These are phyloP conservation scores for Eudyptes chrysolophus DNA, from an alignment of 2,113 vertebrate genomes.

Conservation along the genomic window DNA sequence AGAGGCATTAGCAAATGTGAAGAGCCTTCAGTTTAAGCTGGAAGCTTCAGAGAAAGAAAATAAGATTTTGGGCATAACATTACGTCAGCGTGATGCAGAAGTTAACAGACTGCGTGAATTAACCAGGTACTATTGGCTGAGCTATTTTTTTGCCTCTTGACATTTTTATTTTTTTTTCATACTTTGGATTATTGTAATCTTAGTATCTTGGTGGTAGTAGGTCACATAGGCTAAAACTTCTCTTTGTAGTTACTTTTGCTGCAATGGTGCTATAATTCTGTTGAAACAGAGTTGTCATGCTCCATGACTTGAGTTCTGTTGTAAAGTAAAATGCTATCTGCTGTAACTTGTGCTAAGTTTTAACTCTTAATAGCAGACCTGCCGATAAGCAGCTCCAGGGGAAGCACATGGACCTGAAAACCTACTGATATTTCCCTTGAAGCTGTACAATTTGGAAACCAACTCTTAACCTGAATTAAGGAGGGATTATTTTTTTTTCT, in stretches of 20 bases:
- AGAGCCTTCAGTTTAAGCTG: slow-evolving; percentile 76
- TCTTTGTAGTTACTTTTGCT: not conserved
- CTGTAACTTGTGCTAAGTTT: fast-evolving
- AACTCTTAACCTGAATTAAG: not conserved
- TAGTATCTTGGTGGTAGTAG: not conserved
- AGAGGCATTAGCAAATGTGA: slow-evolving; percentile 74
- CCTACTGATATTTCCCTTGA: not conserved
- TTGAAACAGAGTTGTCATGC: not conserved
- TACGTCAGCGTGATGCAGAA: slow-evolving; percentile 84
- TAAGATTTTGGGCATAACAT: slow-evolving; percentile 75
- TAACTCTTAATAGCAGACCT: not conserved
- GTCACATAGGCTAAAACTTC: not conserved
- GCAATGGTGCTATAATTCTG: not conserved
- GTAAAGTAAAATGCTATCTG: not conserved
- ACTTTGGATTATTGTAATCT: not conserved
- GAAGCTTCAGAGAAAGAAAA: slow-evolving; percentile 81
- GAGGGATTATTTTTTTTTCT: not conserved
- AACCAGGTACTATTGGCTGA: slow-evolving; percentile 73
- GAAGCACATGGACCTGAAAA: not conserved
- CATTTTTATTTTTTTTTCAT: not conserved
- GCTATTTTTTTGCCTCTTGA: not conserved
- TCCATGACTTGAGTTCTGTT: not conserved
- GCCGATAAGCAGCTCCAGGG: not conserved
- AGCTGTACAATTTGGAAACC: not conserved
- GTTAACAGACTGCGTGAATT: slow-evolving; percentile 77